Conservation (phyloP, 2,888 invertebrate genomes). For the Andrena dorsata region DNA sequence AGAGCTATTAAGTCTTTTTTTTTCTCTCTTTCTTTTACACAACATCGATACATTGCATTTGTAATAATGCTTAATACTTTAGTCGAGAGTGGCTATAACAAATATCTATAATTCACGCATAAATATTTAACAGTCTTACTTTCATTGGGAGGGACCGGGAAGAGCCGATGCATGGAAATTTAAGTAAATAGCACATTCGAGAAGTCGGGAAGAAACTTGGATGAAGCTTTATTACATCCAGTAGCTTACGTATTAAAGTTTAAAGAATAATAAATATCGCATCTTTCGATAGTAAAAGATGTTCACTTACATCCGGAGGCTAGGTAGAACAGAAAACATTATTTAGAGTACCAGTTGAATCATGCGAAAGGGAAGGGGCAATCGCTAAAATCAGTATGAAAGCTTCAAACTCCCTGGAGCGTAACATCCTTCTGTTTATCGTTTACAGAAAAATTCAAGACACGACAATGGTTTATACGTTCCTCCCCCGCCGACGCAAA, state of each 20-base stretch:
- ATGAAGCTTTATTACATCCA: background rate
- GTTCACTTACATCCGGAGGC: slow-evolving; percentile 49
- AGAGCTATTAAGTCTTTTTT: slow-evolving; percentile 53
- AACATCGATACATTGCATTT: slow-evolving; percentile 60
- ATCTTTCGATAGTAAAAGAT: slow-evolving; percentile 1
- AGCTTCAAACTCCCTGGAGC: background rate
- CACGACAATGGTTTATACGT: slow-evolving; percentile 78
- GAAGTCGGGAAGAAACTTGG: background rate
- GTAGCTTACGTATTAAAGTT: background rate
- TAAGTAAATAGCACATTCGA: slow-evolving; percentile 24
- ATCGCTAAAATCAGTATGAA: slow-evolving; percentile 4
- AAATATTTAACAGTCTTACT: slow-evolving; percentile 42
- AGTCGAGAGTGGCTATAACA: slow-evolving; percentile 69
- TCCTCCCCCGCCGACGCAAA: slow-evolving; percentile 64
- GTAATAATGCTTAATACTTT: slow-evolving; percentile 69
- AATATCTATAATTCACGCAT: slow-evolving; percentile 61
- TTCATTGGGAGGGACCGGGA: slow-evolving; percentile 13
- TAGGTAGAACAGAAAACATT: slow-evolving; percentile 62
- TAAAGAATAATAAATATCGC: background rate
- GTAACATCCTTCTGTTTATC: slow-evolving; percentile 37
- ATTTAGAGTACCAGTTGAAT: background rate
- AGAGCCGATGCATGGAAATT: slow-evolving; percentile 49
- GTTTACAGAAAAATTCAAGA: slow-evolving; percentile 80
- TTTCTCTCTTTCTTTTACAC: slow-evolving; percentile 42
- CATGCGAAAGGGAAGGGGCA: background rate